Evolutionary conservation across 2,888 invertebrate species (phyloP), one percentile per base, ranked within the genome.

Genomic region (Epinotia ramella): DNA sequence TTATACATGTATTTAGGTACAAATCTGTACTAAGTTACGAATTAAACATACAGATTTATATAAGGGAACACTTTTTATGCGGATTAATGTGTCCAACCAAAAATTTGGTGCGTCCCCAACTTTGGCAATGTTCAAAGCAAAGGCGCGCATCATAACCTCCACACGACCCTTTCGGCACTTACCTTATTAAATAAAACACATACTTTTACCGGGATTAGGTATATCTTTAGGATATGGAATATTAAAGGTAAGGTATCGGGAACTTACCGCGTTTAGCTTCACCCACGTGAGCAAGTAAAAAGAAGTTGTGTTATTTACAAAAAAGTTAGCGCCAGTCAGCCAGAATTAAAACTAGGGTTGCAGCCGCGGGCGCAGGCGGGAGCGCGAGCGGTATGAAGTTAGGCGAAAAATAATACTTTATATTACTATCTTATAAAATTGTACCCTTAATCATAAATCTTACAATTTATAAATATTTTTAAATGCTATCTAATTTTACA

Each of bases 211-310:
- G 2, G 53, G 53, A 7, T 46, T 46, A 28, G 24, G 24, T 28
- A 28, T 28, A 53, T 53, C 53, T 6, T n/a, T 53, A 57, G 57
- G 57, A 57, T 12, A 57, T 18, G 9, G 57, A 18, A 57, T 28
- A 24, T 24, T 20, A 7, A 24, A 56, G 74, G 44, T 3, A 49
- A 59, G 64, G 65, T 66, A 60, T 77, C 67, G 79, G 78, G 79
- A 83, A 93, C 94, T 94, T 91, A 94, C 94, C 93, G 80, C 91
- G 88, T 89, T 93, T 94, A 80, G 88, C 93, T 93, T 91, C 93
- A 85, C 87, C 93, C 86, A 84, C 83, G 92, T 84, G 86, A 87
- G 94, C 91, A 90, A 91, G 91, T 91, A 92, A 90, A 92, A 91
- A 94, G 89, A 91, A 91, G 86, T 84, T 85, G 83, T 82, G 86